phyloP scores from a whole-genome alignment of 2,888 invertebrate species.

The Unio delphinus region DNA sequence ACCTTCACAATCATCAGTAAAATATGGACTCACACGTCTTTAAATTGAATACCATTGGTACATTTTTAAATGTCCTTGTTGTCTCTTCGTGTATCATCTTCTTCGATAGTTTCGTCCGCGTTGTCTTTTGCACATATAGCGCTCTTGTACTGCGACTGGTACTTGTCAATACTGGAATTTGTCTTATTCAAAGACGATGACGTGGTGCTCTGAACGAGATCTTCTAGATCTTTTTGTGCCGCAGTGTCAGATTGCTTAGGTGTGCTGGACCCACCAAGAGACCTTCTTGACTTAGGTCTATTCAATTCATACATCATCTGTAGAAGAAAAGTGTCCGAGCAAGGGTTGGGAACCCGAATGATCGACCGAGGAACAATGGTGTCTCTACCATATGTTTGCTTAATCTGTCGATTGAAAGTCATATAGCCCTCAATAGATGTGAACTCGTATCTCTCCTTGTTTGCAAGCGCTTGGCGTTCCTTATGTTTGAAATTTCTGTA shows the following conservation, averaged over 20 bases:
- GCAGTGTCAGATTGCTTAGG: slow-evolving; percentile 48
- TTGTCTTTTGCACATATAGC: slow-evolving; percentile 24
- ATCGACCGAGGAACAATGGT: slow-evolving; percentile 33
- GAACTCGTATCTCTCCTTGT: slow-evolving; percentile 34
- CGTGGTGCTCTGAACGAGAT: slow-evolving; percentile 40
- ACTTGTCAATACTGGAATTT: slow-evolving; percentile 30
- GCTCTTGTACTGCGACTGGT: slow-evolving; percentile 23
- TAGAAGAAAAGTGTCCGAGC: slow-evolving; percentile 54
- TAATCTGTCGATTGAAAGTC: slow-evolving; percentile 35
- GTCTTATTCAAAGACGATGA: slow-evolving; percentile 38
- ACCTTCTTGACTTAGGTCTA: slow-evolving; percentile 25
- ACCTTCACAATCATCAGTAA: no score
- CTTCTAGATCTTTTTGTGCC: slow-evolving; percentile 44
- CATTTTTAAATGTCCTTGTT: no score
- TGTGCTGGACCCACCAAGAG: slow-evolving; percentile 12
- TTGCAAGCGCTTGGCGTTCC: slow-evolving; percentile 35
- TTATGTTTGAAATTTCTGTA: slow-evolving; percentile 44
- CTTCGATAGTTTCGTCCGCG: slow-evolving; percentile 12
- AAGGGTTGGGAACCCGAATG: slow-evolving; percentile 48
- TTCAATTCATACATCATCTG: slow-evolving; percentile 56
- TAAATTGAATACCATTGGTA: no score
- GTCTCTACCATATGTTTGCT: slow-evolving; percentile 30
- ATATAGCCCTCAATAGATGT: slow-evolving; percentile 44
- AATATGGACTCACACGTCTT: no score
- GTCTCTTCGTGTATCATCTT: not conserved